These are phyloP conservation scores for Petrocephalus sullivani DNA, from an alignment of 2,797 vertebrate species.

Conservation along the genomic window DNA sequence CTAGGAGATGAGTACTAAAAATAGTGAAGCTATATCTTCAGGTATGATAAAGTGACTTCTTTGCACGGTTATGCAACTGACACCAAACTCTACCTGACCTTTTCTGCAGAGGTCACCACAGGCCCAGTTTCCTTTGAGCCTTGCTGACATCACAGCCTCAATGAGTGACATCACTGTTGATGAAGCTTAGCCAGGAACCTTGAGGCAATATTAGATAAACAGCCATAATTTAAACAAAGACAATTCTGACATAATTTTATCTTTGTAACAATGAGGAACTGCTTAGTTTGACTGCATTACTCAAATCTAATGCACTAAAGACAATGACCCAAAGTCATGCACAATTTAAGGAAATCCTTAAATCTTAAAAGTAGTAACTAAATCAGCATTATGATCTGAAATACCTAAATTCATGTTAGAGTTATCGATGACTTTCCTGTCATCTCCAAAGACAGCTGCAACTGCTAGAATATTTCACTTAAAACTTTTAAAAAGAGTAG, in stretches of 20 bases:
- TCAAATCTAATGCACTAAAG: background rate
- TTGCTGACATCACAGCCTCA: background rate
- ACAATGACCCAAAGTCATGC: background rate
- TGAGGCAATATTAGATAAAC: background rate
- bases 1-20: background rate
- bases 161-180: background rate
- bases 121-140: background rate
- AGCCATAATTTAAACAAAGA: background rate
- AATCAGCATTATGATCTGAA: background rate
- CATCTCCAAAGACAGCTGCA: background rate
- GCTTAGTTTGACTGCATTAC: background rate
- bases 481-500: background rate
- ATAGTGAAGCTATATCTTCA: background rate
- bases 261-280: no score
- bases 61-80: background rate
- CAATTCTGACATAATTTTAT: no score
- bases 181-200: background rate
- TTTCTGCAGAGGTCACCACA: background rate
- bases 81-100: background rate
- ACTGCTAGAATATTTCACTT: background rate
- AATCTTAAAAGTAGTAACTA: background rate
- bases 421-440: background rate
- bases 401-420: background rate
- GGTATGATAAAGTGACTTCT: background rate
- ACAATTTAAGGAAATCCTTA: background rate